These are phyloP conservation scores for Etheostoma spectabile DNA, from an alignment of 2,113 vertebrate genomes.

Conservation along the genomic window DNA sequence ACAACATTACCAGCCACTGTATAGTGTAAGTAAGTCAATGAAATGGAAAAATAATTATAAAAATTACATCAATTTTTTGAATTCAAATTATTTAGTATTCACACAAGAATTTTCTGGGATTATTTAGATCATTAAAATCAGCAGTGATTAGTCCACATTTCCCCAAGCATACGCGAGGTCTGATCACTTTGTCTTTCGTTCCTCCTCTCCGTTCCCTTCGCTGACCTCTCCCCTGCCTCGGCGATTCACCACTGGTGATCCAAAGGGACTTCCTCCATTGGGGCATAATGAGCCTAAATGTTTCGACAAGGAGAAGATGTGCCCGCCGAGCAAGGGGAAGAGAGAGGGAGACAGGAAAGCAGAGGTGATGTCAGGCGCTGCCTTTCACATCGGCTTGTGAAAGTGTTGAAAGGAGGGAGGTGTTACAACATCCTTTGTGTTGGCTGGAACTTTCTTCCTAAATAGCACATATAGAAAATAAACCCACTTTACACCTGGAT, in stretches of 20 bases:
- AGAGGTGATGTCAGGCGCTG: constrained; percentile 51
- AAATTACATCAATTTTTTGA: neutral
- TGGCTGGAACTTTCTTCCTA: constrained; percentile 14
- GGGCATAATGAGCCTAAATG: constrained; percentile 44
- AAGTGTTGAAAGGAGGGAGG: constrained; percentile 50
- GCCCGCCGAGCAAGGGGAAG: neutral
- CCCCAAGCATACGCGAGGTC: neutral
- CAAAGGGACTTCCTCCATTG: constrained; percentile 26
- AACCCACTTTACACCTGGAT: neutral
- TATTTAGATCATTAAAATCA: neutral
- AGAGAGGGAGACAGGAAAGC: constrained; percentile 30
- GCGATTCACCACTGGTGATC: constrained; percentile 9
- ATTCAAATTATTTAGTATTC: neutral
- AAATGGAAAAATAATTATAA: neutral
- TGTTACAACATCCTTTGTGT: constrained; percentile 39
- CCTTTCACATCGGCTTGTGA: constrained; percentile 27
- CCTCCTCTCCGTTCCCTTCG: neutral
- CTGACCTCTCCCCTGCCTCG: constrained; percentile 6
- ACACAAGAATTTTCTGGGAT: neutral
- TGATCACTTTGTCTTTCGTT: neutral
- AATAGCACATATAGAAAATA: neutral
- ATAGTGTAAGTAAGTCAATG: neutral
- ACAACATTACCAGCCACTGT: neutral
- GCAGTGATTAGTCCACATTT: neutral
- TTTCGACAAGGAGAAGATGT: constrained; percentile 55